phyloP scores from a whole-genome alignment of 2,797 vertebrate genomes.

The Sebastes baramenuke region DNA sequence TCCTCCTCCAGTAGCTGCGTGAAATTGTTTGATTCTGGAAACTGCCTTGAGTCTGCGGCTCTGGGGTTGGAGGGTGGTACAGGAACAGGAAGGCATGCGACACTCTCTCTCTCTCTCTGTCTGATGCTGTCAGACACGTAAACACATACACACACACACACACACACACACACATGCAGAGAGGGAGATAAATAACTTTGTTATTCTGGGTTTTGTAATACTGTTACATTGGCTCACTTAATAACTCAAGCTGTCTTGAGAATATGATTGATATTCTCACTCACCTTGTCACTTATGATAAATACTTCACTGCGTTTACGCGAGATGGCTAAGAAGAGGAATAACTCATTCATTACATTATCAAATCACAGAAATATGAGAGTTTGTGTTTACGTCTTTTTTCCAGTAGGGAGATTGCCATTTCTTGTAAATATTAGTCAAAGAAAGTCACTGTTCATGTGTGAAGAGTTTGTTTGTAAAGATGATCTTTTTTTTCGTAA shows the following conservation, averaged over 20 bases:
- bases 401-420: slow-evolving; percentile 26
- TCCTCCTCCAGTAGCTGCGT: slow-evolving; percentile 98
- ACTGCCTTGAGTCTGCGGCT: slow-evolving; percentile 96
- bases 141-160: slow-evolving; percentile 48
- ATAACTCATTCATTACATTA: slow-evolving; percentile 72
- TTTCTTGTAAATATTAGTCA: slow-evolving; percentile 39
- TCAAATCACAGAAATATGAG: slow-evolving; percentile 63
- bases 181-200: slow-evolving; percentile 79
- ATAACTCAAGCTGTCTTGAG: slow-evolving; percentile 80
- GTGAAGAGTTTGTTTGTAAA: slow-evolving; percentile 25
- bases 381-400: slow-evolving; percentile 54
- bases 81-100: slow-evolving; percentile 89
- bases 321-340: slow-evolving; percentile 49
- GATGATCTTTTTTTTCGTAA: slow-evolving; percentile 18
- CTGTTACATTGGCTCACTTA: slow-evolving; percentile 80
- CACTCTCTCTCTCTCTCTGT: slow-evolving; percentile 75
- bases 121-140: slow-evolving; percentile 78
- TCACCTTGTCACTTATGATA: slow-evolving; percentile 80
- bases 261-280: slow-evolving; percentile 80
- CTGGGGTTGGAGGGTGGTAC: slow-evolving; percentile 88
- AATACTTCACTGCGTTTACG: slow-evolving; percentile 73
- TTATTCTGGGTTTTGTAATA: slow-evolving; percentile 80
- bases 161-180: background rate
- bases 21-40: slow-evolving; percentile 98
- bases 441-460: slow-evolving; percentile 27